A percentile compares a stretch with the other conserved stretches of the same genome.
phyloP scores from a whole-genome alignment of 1,140 invertebrate genomes.

The Schlechtendalia chinensis region DNA sequence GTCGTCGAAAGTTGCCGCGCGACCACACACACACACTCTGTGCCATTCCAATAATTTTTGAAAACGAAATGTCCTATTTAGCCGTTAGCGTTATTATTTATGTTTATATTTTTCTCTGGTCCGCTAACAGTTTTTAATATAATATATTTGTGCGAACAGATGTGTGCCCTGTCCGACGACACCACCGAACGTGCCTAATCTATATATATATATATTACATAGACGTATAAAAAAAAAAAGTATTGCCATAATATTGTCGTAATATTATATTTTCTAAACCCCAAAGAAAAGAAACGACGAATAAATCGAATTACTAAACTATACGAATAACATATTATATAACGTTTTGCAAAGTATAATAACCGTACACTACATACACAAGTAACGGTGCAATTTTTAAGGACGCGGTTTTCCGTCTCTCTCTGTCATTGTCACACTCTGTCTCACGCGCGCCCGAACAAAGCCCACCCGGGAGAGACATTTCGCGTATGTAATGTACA shows the following conservation, averaged over 20 bases:
- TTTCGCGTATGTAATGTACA: neutral
- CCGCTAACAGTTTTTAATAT: neutral
- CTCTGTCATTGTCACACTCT: too few species aligned
- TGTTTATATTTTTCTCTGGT: neutral
- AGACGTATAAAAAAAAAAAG: too few species aligned
- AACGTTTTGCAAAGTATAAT: neutral
- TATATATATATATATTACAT: neutral
- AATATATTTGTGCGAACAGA: too few species aligned
- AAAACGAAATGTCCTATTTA: slow-evolving; percentile 31
- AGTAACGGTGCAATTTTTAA: too few species aligned
- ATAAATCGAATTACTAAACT: slow-evolving; percentile 36
- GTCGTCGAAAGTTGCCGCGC: neutral
- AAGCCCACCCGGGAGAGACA: neutral
- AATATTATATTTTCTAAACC: slow-evolving; percentile 28
- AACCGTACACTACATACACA: neutral
- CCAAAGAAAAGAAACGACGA: too few species aligned
- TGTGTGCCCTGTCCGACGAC: neutral
- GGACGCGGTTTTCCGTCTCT: too few species aligned
- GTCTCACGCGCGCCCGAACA: neutral
- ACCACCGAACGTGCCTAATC: slow-evolving; percentile 25
- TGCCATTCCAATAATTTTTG: slow-evolving; percentile 14
- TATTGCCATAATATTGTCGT: neutral
- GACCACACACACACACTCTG: neutral
- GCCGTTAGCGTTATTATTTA: neutral
- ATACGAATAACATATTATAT: slow-evolving; percentile 23